These are phyloP conservation scores for Meda fulgida DNA, from an alignment of 2,797 vertebrate species.

Conservation along the genomic window DNA sequence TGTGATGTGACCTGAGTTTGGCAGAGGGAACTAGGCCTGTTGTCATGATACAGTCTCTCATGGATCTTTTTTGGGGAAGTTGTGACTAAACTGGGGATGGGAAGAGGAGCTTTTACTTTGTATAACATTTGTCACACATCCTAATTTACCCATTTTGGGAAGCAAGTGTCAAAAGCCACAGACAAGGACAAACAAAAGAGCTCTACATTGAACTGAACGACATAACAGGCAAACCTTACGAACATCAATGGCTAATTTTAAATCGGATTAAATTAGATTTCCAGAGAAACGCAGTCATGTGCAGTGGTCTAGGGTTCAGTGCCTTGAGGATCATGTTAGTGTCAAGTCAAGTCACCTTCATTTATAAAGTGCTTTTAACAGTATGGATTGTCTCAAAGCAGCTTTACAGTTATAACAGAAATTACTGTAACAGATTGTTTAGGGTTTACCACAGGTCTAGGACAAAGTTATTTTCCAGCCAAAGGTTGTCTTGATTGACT, in stretches of 20 bases:
- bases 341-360: neutral
- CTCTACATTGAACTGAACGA: slow-evolving; percentile 57
- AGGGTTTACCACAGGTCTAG: too few relatives aligned
- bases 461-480: too few relatives aligned
- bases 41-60: slow-evolving; percentile 71
- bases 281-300: neutral
- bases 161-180: slow-evolving; percentile 71
- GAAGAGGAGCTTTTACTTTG: slow-evolving; percentile 81
- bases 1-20: slow-evolving; percentile 56
- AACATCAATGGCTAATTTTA: neutral
- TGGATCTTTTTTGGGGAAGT: slow-evolving; percentile 83
- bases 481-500: too few relatives aligned
- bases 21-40: slow-evolving; percentile 75
- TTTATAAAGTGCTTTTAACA: too few relatives aligned
- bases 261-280: neutral
- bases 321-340: neutral
- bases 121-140: slow-evolving; percentile 81
- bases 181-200: slow-evolving; percentile 70
- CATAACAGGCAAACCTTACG: slow-evolving; percentile 27
- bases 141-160: slow-evolving; percentile 82
- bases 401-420: too few relatives aligned
- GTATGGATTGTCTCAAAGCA: too few relatives aligned
- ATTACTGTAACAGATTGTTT: too few relatives aligned
- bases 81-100: slow-evolving; percentile 80
- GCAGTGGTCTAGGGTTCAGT: neutral